These are phyloP conservation scores for Kryphioiulus occultus DNA, from an alignment of 2,888 invertebrate species.

Conservation along the genomic window DNA sequence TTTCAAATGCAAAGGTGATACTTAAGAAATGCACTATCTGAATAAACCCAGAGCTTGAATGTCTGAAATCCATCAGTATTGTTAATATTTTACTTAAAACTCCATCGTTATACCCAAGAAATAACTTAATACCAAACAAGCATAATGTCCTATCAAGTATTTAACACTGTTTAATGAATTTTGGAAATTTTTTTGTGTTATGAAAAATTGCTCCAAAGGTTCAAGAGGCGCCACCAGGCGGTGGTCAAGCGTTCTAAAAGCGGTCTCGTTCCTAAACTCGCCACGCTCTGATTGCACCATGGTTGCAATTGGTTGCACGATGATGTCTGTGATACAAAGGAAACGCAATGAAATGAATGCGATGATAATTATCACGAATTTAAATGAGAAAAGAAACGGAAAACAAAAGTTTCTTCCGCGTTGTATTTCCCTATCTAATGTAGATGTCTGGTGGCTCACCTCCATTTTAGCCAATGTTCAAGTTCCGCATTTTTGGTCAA, in stretches of 20 bases:
- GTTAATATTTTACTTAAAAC: no score
- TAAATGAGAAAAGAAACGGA: background rate
- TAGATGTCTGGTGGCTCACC: background rate
- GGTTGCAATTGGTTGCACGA: background rate
- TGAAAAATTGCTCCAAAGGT: background rate
- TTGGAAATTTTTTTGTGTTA: no score
- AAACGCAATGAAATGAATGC: no score
- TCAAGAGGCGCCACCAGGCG: background rate
- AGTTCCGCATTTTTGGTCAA: constrained; percentile 5
- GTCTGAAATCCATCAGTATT: no score
- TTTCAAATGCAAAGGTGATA: no score
- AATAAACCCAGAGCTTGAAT: no score
- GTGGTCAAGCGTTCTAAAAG: background rate
- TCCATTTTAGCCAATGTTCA: background rate
- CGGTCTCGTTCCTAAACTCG: background rate
- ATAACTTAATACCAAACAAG: no score
- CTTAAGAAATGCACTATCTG: no score
- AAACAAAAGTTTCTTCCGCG: background rate
- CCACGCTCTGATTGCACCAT: background rate
- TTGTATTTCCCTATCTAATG: background rate
- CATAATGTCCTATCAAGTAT: no score
- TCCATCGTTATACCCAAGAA: no score
- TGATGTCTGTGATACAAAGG: background rate
- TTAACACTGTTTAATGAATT: no score
- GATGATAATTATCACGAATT: background rate